Evolutionary conservation across 1,140 invertebrate genomes (phyloP).

Genomic region (Lordiphosa collinella): DNA sequence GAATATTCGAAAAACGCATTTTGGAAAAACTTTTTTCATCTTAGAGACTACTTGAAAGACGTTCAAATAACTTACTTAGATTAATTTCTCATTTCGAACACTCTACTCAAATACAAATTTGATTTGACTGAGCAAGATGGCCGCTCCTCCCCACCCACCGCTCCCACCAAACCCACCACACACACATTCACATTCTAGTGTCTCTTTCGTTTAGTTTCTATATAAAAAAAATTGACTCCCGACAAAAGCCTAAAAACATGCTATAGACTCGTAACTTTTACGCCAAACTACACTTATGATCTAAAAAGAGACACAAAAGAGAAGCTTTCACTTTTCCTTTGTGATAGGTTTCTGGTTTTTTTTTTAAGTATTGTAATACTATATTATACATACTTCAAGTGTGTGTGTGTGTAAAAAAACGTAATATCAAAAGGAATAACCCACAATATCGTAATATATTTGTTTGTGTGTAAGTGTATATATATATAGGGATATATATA

Average conservation of each 20-base stretch:
- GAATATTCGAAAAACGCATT: no score
- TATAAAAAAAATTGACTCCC: constrained; percentile 32
- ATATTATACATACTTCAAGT: constrained; percentile 22
- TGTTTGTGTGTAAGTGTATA: constrained; percentile 15
- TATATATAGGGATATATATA: constrained; percentile 1
- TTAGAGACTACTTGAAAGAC: no score
- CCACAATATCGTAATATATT: constrained; percentile 18
- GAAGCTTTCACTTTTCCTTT: constrained; percentile 3
- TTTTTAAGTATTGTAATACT: constrained; percentile 2
- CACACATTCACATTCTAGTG: constrained; percentile 11
- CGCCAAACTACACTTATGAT: constrained; percentile 25
- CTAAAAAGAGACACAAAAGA: constrained; percentile 29
- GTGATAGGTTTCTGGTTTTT: constrained; percentile 23
- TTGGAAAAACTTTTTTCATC: no score
- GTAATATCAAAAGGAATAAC: constrained; percentile 66
- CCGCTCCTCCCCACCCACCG: no score
- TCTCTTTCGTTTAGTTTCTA: constrained; percentile 7
- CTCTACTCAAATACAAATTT: background rate
- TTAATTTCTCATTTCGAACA: background rate
- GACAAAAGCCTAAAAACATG: constrained; percentile 34
- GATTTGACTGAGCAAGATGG: no score
- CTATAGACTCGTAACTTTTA: constrained; percentile 22
- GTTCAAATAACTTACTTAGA: background rate
- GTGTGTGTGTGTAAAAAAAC: constrained; percentile 39
- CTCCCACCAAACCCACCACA: constrained; percentile 1